Evolutionary conservation across 2,797 vertebrate genomes (phyloP).

Genomic region (Euphonia xanthogaster): DNA sequence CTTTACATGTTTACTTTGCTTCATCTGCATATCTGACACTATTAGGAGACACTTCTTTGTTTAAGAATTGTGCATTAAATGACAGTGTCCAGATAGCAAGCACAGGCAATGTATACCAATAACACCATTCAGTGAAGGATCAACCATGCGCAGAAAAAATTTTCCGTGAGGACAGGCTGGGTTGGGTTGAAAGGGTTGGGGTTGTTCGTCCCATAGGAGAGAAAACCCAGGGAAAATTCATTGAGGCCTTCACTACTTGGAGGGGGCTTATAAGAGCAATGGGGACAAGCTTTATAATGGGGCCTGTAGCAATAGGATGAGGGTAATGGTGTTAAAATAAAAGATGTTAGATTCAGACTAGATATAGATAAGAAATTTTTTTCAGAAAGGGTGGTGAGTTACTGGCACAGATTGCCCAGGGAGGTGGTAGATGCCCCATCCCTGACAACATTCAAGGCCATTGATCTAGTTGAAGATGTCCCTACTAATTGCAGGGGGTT

Average conservation of each 20-base stretch:
- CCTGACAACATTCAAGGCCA: neutral
- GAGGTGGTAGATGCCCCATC: neutral
- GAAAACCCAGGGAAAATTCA: neutral
- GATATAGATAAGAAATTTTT: neutral
- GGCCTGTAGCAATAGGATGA: accelerated
- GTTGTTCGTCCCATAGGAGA: neutral
- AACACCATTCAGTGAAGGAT: neutral
- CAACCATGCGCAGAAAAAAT: neutral
- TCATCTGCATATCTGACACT: neutral
- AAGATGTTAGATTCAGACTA: neutral
- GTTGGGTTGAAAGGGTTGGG: neutral
- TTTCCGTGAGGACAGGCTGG: neutral
- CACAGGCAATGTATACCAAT: neutral
- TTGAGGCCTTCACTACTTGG: neutral
- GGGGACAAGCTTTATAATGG: neutral
- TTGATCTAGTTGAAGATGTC: neutral
- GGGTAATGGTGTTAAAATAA: neutral
- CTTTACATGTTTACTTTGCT: neutral
- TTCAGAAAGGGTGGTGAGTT: accelerated
- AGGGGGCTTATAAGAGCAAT: neutral
- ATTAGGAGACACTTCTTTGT: neutral
- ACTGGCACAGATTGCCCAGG: neutral
- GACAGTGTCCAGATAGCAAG: neutral
- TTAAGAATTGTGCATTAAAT: neutral
- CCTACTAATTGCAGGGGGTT: neutral